Evolutionary conservation across 2,113 vertebrate genomes (phyloP), one percentile per base, ranked within the genome.

Genomic region (Melanotaenia duboulayi): DNA sequence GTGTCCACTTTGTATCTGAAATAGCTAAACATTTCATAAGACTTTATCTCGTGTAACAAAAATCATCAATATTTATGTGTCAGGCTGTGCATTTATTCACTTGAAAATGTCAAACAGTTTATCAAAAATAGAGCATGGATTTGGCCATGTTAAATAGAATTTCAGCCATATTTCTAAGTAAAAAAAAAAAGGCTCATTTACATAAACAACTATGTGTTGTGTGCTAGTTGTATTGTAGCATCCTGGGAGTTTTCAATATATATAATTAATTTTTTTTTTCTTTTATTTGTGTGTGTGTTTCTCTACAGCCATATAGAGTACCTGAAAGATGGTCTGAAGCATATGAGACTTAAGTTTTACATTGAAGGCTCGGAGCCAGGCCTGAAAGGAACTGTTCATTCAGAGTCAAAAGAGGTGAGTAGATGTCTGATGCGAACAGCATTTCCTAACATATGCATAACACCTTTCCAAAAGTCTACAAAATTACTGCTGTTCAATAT

Each of bases 331-430:
- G 96, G 95, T 56, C 71, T 95, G 77, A 98, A 95, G 74, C 89
- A 95, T 20, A 95, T 96, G 91, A 94, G 95, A 42, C 90, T 99
- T 48, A 97, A 96, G 85, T 99, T 99, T 93, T 98, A 99, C 89
- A 97, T 99, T 16, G 92, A 98, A 73, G 97, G 98, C n/a, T 94
- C 94, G 0, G 96, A 98, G 83, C 94, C 96, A 0, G 95, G 96
- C 39, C 92, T 94, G 64, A 94, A 87, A 63, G 98, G 97, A 73
- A 97, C 95, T 0, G 98, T 97, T 48, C 95, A 98, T 19, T 90
- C 94, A 19, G 96, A 98, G 85, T 94, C 97, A 50, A 96, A 93
- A 91, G 95, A 99, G 96, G 98, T 98, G 54, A 19, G 68, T 73
- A 9, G 25, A 67, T 0, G 28, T 49, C 48, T 9, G 32, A 23